Evolutionary conservation across 2,113 vertebrate species (phyloP).

Genomic region (Sebastes fasciatus): DNA sequence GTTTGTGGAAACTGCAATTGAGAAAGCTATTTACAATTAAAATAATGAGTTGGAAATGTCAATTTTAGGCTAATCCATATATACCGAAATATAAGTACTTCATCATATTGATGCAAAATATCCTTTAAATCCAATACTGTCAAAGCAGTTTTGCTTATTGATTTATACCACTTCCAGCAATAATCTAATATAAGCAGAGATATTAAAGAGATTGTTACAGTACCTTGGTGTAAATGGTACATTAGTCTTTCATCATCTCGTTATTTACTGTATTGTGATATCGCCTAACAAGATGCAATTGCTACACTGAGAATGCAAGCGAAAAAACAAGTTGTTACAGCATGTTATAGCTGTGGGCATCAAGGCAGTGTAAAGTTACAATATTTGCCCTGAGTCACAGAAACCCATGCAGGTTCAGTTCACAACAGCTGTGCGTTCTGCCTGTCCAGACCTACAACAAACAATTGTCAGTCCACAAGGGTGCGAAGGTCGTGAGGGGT

Average conservation of each 20-base stretch:
- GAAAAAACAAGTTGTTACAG: background rate
- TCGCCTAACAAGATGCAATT: background rate
- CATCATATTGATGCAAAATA: background rate
- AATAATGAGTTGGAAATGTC: background rate
- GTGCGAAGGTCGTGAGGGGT: slow-evolving; percentile 23
- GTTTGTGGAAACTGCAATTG: background rate
- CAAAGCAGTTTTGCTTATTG: background rate
- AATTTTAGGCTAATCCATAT: too few species aligned
- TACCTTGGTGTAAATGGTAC: background rate
- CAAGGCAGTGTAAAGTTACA: background rate
- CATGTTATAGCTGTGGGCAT: background rate
- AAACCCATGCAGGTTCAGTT: background rate
- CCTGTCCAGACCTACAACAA: slow-evolving; percentile 7
- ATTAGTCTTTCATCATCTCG: background rate
- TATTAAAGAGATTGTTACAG: background rate
- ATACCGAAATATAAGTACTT: background rate
- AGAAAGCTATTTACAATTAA: background rate
- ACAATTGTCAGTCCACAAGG: background rate
- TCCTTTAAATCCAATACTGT: background rate
- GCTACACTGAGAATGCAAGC: background rate
- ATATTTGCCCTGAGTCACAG: slow-evolving; percentile 4
- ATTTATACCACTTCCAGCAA: background rate
- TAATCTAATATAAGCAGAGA: background rate
- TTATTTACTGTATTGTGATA: background rate
- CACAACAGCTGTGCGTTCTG: background rate